These are phyloP conservation scores for Eurosta solidaginis DNA, from an alignment of 1,140 invertebrate species.

Conservation along the genomic window DNA sequence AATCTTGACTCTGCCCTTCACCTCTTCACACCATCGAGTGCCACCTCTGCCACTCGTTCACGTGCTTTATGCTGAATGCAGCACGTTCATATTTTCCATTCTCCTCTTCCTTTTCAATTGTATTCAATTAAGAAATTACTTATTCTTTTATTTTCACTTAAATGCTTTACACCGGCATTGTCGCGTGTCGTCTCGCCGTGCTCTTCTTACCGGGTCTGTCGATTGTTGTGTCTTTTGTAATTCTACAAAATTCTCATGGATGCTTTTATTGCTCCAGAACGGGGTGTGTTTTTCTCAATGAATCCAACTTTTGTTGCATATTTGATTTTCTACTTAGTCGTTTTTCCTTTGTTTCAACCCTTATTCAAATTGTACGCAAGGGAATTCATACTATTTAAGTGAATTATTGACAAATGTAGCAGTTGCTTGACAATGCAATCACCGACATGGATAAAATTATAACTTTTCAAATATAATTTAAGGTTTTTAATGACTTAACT, in stretches of 20 bases:
- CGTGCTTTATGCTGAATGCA: background rate
- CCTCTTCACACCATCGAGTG: background rate
- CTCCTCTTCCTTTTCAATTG: background rate
- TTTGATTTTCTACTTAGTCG: background rate
- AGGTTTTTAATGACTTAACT: no score
- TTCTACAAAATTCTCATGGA: background rate
- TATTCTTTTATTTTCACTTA: constrained; percentile 22
- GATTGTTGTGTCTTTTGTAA: background rate
- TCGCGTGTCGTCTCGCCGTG: background rate
- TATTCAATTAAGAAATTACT: constrained; percentile 25
- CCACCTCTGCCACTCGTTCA: background rate
- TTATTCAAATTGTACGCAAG: background rate
- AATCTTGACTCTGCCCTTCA: background rate
- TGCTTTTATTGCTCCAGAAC: background rate
- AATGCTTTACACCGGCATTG: background rate
- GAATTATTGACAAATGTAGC: background rate
- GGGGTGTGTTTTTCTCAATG: background rate
- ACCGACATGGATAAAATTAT: background rate
- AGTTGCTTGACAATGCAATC: background rate
- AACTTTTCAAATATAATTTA: background rate
- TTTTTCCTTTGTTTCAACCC: constrained; percentile 14
- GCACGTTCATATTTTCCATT: background rate
- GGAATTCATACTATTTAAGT: background rate
- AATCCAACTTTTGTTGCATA: background rate
- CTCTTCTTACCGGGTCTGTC: constrained; percentile 2